Conservation (phyloP, 2,113 vertebrate species). For the Poecile atricapillus region DNA sequence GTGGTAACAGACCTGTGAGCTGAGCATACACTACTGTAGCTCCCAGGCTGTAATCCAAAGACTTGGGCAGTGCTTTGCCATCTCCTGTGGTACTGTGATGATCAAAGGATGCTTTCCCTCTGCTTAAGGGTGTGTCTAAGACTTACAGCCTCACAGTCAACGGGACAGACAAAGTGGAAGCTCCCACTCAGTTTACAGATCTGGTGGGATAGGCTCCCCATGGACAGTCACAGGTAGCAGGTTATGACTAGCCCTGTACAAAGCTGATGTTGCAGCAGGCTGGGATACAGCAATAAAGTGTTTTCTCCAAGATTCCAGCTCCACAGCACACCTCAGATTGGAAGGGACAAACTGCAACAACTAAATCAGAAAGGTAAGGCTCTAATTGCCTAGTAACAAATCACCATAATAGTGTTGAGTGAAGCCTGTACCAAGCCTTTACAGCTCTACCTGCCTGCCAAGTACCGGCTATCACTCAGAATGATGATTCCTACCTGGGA, state of each 20-base stretch:
- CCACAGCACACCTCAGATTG: neutral
- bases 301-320: neutral
- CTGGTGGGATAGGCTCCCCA: accelerated
- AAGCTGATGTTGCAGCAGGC: neutral
- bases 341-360: neutral
- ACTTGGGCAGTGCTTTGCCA: neutral
- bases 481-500: constrained; percentile 68
- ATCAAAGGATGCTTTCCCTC: neutral
- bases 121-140: neutral
- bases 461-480: neutral
- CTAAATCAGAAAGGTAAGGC: neutral
- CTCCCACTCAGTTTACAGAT: neutral
- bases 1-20: neutral
- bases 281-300: neutral
- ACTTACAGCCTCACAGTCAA: neutral
- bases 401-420: neutral
- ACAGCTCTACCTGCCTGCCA: neutral
- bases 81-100: neutral
- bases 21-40: neutral
- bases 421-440: neutral
- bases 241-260: neutral
- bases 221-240: neutral
- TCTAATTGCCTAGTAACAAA: neutral
- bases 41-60: neutral
- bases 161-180: neutral